Conservation (phyloP, 2,888 invertebrate genomes). For the Mantis religiosa region DNA sequence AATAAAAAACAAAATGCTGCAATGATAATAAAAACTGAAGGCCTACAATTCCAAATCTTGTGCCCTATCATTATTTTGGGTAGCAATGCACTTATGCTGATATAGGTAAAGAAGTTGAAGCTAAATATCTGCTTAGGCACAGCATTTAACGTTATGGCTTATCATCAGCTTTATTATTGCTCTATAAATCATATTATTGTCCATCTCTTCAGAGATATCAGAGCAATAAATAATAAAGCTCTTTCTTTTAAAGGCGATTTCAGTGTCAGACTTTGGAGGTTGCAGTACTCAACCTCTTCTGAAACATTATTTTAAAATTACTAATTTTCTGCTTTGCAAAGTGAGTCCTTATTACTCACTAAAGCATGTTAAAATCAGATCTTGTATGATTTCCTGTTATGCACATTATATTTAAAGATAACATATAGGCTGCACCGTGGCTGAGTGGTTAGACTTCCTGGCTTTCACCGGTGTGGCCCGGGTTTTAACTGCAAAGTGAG, state of each 20-base stretch:
- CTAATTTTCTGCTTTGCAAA: not conserved
- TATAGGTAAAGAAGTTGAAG: not conserved
- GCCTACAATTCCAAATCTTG: not conserved
- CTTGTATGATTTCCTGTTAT: too few relatives aligned
- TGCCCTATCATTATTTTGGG: not conserved
- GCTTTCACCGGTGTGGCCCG: too few relatives aligned
- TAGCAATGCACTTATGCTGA: not conserved
- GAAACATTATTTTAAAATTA: too few relatives aligned
- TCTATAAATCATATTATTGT: not conserved
- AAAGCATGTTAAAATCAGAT: too few relatives aligned
- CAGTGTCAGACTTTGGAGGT: not conserved
- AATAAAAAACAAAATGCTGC: not conserved
- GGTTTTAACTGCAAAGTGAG: too few relatives aligned
- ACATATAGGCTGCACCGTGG: too few relatives aligned
- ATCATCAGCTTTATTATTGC: not conserved
- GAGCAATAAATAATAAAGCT: not conserved
- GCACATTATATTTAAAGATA: too few relatives aligned
- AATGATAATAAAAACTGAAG: not conserved
- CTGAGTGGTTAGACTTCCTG: too few relatives aligned
- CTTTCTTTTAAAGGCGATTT: not conserved
- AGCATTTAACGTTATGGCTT: not conserved
- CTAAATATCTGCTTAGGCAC: not conserved
- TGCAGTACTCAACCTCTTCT: too few relatives aligned
- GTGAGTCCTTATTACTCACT: not conserved
- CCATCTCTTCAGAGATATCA: not conserved